A percentile compares a stretch with the other conserved stretches of the same genome.
Conservation (phyloP, 2,888 invertebrate genomes). For the Callimorpha dominula region DNA sequence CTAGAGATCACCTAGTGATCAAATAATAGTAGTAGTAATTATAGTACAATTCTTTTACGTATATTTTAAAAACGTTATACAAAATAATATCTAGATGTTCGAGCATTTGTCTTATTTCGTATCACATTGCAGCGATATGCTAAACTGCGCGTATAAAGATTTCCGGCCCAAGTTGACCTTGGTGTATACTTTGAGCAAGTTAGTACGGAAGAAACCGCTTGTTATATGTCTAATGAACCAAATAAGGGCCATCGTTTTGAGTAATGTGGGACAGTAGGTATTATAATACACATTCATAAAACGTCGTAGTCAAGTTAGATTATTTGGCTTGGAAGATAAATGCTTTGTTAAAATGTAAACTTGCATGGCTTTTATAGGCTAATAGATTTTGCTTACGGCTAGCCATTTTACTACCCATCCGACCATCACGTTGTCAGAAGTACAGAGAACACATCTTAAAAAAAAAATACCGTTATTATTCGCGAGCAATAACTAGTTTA, state of each 20-base stretch:
- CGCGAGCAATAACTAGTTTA: too few relatives aligned
- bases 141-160: constrained; percentile 23
- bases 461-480: too few relatives aligned
- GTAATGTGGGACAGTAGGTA: neutral
- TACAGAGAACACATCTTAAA: too few relatives aligned
- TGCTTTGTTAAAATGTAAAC: too few relatives aligned
- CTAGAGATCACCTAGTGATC: too few relatives aligned
- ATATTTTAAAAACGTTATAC: neutral
- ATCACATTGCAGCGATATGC: constrained; percentile 17
- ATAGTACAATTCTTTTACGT: too few relatives aligned
- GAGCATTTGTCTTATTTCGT: neutral
- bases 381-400: too few relatives aligned
- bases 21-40: too few relatives aligned
- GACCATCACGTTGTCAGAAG: too few relatives aligned
- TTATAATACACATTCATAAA: neutral
- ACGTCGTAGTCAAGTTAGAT: neutral
- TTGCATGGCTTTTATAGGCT: too few relatives aligned
- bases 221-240: constrained; percentile 29
- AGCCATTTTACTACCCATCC: too few relatives aligned
- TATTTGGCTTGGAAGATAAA: too few relatives aligned
- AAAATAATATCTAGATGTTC: neutral
- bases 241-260: constrained; percentile 17
- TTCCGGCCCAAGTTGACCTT: constrained; percentile 48
- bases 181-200: constrained; percentile 37
- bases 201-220: constrained; percentile 24